phyloP scores from a whole-genome alignment of 1,140 invertebrate genomes.

The Eufriesea mexicana region DNA sequence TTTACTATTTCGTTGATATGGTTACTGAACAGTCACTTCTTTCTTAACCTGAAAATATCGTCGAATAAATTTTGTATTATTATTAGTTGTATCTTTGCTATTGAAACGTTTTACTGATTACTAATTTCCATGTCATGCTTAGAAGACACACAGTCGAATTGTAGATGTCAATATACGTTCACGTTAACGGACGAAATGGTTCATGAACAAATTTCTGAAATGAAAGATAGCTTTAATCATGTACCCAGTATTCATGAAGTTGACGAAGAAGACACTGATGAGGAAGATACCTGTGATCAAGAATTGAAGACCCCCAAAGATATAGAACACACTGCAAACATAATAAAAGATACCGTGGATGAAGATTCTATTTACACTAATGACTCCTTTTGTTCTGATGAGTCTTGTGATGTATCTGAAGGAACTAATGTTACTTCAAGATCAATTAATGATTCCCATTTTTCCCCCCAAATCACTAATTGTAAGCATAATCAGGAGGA shows the following conservation, averaged over 20 bases:
- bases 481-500: neutral
- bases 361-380: conserved; percentile 68
- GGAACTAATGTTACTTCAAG: conserved; percentile 53
- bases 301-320: neutral
- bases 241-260: conserved; percentile 57
- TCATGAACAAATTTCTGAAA: conserved; percentile 6
- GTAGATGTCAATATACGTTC: conserved; percentile 26
- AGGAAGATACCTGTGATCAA: conserved; percentile 18
- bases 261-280: conserved; percentile 57
- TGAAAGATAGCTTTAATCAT: conserved; percentile 31
- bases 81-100: neutral
- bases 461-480: neutral
- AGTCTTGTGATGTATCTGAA: conserved; percentile 65
- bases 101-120: neutral
- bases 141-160: conserved; percentile 5
- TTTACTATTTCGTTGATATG: conserved; percentile 42
- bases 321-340: neutral
- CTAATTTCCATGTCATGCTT: conserved; percentile 8
- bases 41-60: neutral
- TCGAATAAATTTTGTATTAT: neutral
- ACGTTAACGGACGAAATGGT: conserved; percentile 19
- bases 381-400: conserved; percentile 70
- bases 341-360: conserved; percentile 35
- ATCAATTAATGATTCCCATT: conserved; percentile 45
- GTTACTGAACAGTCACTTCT: conserved; percentile 25